Evolutionary conservation across 2,888 invertebrate genomes (phyloP), one percentile per base, ranked within the genome.

Genomic region (Norana najaformis): DNA sequence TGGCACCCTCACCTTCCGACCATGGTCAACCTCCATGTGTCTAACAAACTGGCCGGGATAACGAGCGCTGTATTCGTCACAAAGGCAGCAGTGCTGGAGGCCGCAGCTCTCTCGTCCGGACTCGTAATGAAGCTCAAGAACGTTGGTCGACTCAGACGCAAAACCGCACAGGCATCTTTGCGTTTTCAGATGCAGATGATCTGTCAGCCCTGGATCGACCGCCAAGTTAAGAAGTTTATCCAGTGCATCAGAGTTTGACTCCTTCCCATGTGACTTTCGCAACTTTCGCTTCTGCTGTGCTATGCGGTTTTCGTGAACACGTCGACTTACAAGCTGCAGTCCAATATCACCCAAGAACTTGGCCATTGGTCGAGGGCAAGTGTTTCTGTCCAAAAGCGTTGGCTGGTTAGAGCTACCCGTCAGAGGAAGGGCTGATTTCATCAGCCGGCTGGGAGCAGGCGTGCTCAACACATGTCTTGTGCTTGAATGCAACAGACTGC

Each of bases 61-160:
- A 37, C 85, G 85, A 37, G 85, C 85, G 23, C 85, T 85, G 85
- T 85, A 85, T 18, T 85, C 85, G 8, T 85, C 85, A 35, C 85
- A 85, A 37, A 85, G 36, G 23, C 85, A 85, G 37, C 85, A 85
- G 85, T 85, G 85, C 18, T 36, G 85, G 20, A 36, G 37, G 8
- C 85, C 85, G 85, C 36, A 16, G 85, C 85, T 85, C 23, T 85
- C 85, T 0, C 36, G 16, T 85, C 85, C 85, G 35, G 6, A 20
- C 37, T 85, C 85, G 18, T 85, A 85, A 85, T 85, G 85, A 37
- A 36, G 85, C 85, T 85, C 36, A 11, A 85, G 37, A 85, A 85
- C 36, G 36, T 85, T 85, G 35, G 36, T 16, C 85, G 85, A 85
- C 23, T 85, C 85, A 11, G 85, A 35, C 85, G 23, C 16, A n/a